Evolutionary conservation across 2,797 vertebrate species (phyloP).

Genomic region (Cuculus canorus): DNA sequence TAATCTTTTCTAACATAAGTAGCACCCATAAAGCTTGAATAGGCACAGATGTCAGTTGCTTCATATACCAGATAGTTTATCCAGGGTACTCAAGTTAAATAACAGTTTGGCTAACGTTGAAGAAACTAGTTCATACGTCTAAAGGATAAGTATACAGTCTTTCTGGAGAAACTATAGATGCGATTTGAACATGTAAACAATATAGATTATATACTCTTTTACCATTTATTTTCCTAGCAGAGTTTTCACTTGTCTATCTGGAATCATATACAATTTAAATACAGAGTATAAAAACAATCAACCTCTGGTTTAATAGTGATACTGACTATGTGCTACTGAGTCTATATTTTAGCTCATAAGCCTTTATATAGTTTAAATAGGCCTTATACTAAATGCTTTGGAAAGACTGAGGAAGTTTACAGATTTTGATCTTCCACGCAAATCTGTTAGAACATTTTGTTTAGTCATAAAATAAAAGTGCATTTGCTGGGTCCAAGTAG

Average conservation of each 20-base stretch:
- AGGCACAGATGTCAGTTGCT: neutral
- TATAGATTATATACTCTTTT: neutral
- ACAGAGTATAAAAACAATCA: neutral
- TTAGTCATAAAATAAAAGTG: conserved; percentile 44
- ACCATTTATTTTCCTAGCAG: neutral
- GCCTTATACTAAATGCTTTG: neutral
- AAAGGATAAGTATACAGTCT: neutral
- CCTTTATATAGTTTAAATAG: conserved; percentile 53
- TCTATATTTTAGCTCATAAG: conserved; percentile 21
- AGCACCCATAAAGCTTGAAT: conserved; percentile 19
- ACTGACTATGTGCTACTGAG: neutral
- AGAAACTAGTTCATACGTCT: neutral
- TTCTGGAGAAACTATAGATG: neutral
- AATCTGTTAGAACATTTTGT: conserved; percentile 75
- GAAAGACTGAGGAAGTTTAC: conserved; percentile 53
- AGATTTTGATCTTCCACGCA: conserved; percentile 45
- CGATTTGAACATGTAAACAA: neutral
- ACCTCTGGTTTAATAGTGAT: neutral
- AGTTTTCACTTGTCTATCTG: neutral
- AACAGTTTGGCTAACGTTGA: neutral
- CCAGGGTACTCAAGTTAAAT: conserved; percentile 8
- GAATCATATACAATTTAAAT: neutral
- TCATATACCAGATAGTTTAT: neutral
- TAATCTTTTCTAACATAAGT: neutral
- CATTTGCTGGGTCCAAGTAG: conserved; percentile 30